These are phyloP conservation scores for Callyntrura sp. DNA, from an alignment of 2,888 invertebrate species.

Conservation along the genomic window DNA sequence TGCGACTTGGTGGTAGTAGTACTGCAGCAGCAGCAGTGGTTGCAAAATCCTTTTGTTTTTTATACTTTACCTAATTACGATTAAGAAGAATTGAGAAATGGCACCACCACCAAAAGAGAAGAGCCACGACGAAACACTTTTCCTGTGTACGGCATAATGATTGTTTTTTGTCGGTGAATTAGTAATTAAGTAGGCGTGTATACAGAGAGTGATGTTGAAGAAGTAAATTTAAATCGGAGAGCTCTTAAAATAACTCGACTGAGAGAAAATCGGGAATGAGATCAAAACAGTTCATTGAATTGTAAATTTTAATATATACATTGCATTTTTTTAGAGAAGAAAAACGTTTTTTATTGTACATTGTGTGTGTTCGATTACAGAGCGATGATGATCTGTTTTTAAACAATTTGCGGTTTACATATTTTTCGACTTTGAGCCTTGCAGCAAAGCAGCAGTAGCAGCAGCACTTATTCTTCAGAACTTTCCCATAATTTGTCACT, in stretches of 20 bases:
- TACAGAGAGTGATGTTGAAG: not conserved
- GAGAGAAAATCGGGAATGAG: slow-evolving; percentile 20
- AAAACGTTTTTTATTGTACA: not conserved
- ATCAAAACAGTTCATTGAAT: slow-evolving; percentile 33
- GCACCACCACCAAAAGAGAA: too few species aligned
- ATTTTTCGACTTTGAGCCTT: not conserved
- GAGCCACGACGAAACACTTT: not conserved
- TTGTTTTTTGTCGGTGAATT: slow-evolving; percentile 37
- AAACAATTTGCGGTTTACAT: not conserved
- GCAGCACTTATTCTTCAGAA: not conserved
- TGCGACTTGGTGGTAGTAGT: slow-evolving; percentile 38
- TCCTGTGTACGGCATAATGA: not conserved
- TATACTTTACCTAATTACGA: slow-evolving; percentile 15
- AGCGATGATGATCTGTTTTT: too few species aligned
- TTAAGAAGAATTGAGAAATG: slow-evolving; percentile 18
- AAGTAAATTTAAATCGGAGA: not conserved
- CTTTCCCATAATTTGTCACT: not conserved
- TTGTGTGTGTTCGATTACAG: too few species aligned
- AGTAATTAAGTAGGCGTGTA: slow-evolving; percentile 29
- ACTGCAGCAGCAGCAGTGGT: too few species aligned
- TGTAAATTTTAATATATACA: not conserved
- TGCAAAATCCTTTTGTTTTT: slow-evolving; percentile 30
- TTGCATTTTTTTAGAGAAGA: not conserved
- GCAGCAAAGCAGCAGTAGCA: too few species aligned
- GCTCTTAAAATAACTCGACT: slow-evolving; percentile 11